Percentiles rank a stretch among this genome's conserved stretches.
These are phyloP conservation scores for Nettapus auritus DNA, from an alignment of 2,113 vertebrate species.

Conservation along the genomic window DNA sequence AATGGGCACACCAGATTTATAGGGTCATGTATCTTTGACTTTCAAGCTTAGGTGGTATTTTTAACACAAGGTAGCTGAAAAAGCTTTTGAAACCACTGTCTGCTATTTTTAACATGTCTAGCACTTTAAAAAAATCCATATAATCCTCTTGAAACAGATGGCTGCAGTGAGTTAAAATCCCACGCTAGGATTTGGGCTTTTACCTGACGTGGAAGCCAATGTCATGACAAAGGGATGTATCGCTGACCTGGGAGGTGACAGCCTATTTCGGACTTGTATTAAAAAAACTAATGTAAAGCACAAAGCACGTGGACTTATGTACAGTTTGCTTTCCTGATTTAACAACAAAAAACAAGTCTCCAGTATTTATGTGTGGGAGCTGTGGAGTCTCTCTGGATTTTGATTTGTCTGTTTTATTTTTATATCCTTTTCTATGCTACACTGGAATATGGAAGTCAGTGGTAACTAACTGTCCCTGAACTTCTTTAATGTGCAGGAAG, in stretches of 20 bases:
- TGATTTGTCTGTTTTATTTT: neutral
- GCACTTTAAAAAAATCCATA: conserved; percentile 47
- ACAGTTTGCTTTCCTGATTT: neutral
- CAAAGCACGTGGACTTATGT: neutral
- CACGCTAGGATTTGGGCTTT: conserved; percentile 1
- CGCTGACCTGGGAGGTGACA: neutral
- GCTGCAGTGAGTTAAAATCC: conserved; percentile 56
- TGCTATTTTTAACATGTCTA: conserved; percentile 64
- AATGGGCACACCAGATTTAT: neutral
- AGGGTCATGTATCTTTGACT: neutral
- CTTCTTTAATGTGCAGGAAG: neutral
- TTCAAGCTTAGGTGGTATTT: conserved; percentile 4
- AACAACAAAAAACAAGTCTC: neutral
- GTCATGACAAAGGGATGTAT: neutral
- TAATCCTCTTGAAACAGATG: conserved; percentile 72
- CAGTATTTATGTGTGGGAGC: neutral
- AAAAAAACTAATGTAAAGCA: neutral
- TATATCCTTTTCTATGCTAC: neutral
- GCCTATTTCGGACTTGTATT: neutral
- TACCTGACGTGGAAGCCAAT: conserved; percentile 7
- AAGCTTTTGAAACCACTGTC: neutral
- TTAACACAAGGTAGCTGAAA: conserved; percentile 23
- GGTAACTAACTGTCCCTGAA: neutral
- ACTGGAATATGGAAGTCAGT: neutral
- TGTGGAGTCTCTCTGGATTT: neutral